Conservation (phyloP, 2,888 invertebrate species). For the Xanthorhoe designata region DNA sequence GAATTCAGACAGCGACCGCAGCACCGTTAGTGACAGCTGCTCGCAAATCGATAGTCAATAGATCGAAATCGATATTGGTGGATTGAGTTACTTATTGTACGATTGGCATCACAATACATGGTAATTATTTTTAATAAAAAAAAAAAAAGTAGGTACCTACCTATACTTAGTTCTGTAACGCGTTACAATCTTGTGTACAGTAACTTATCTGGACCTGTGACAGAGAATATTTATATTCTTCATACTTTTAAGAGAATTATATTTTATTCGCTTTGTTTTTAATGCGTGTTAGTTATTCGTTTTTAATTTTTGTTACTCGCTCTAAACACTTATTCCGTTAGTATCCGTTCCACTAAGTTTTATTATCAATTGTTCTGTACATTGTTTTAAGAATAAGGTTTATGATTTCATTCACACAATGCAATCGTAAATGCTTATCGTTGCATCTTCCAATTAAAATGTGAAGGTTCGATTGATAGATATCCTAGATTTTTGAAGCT, state of each 20-base stretch:
- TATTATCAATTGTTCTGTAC: slow-evolving; percentile 42
- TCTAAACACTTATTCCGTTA: slow-evolving; percentile 32
- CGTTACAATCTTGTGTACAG: too few relatives aligned
- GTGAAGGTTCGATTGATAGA: neutral
- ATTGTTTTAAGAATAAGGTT: slow-evolving; percentile 44
- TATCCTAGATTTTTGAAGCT: neutral
- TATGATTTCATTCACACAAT: slow-evolving; percentile 35
- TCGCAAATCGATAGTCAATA: slow-evolving; percentile 49
- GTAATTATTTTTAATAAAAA: neutral
- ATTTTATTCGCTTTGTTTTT: too few relatives aligned
- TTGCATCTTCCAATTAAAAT: slow-evolving; percentile 20
- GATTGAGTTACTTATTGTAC: slow-evolving; percentile 37
- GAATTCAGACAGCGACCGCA: slow-evolving; percentile 45
- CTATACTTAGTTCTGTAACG: too few relatives aligned
- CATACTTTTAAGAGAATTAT: too few relatives aligned
- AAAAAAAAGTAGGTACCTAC: neutral
- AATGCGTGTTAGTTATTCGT: too few relatives aligned
- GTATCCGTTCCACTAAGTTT: slow-evolving; percentile 45
- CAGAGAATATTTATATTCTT: too few relatives aligned
- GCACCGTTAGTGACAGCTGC: slow-evolving; percentile 55
- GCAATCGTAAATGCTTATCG: slow-evolving; percentile 26
- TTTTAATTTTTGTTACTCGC: too few relatives aligned
- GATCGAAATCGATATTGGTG: slow-evolving; percentile 45
- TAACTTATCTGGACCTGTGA: too few relatives aligned
- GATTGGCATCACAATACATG: slow-evolving; percentile 11